Percentiles rank a stretch among this genome's conserved stretches.
Conservation (phyloP, 2,113 vertebrate genomes). For the Conger conger region DNA sequence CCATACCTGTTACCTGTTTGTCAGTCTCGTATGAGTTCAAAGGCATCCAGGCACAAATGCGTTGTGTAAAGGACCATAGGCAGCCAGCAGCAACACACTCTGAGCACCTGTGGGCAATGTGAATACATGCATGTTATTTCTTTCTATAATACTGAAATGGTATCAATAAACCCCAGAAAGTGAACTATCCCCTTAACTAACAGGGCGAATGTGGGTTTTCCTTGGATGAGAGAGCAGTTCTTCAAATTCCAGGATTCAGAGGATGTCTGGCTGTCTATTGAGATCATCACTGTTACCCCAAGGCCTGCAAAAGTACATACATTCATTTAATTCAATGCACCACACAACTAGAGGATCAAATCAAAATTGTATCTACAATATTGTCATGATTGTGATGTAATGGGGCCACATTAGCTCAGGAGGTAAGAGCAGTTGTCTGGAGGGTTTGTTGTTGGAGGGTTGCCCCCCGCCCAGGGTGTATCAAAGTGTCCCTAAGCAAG, state of each 20-base stretch:
- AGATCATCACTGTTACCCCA: slow-evolving; percentile 35
- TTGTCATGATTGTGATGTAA: too few species aligned
- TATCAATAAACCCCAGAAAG: too few species aligned
- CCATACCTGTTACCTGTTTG: slow-evolving; percentile 25
- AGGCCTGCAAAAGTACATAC: slow-evolving; percentile 23
- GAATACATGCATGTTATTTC: too few species aligned
- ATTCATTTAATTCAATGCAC: too few species aligned
- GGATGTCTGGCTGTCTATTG: background rate
- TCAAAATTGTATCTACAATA: too few species aligned
- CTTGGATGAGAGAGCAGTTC: slow-evolving; percentile 48
- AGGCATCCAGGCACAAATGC: slow-evolving; percentile 30
- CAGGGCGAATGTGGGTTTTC: slow-evolving; percentile 24
- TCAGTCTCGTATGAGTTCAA: background rate
- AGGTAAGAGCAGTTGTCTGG: too few species aligned
- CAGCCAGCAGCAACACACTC: slow-evolving; percentile 52
- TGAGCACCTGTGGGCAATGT: slow-evolving; percentile 40
- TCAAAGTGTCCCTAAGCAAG: too few species aligned
- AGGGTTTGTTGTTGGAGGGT: too few species aligned
- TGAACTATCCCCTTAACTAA: slow-evolving; percentile 36
- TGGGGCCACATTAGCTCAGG: too few species aligned
- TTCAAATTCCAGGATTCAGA: slow-evolving; percentile 34
- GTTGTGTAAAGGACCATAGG: slow-evolving; percentile 36
- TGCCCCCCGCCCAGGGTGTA: too few species aligned
- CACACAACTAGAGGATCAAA: too few species aligned
- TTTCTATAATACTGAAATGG: background rate